Evolutionary conservation across 2,113 vertebrate species (phyloP).

Genomic region (Dipodomys spectabilis): DNA sequence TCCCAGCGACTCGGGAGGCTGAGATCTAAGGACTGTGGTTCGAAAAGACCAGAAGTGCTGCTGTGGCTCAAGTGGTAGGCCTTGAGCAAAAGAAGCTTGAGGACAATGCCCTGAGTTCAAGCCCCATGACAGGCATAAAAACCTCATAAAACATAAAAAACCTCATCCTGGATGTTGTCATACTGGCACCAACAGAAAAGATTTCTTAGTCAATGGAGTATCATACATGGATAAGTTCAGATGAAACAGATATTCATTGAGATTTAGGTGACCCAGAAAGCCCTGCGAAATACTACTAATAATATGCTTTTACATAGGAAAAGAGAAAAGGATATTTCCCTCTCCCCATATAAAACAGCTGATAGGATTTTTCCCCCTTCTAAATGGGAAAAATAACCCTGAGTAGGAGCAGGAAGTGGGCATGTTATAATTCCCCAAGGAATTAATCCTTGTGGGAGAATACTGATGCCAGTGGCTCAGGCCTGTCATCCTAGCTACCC

Average conservation of each 20-base stretch:
- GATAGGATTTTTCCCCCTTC: constrained; percentile 8
- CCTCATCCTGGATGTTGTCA: neutral
- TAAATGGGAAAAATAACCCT: constrained; percentile 36
- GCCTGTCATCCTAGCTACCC: too few species aligned
- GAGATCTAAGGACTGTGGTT: too few species aligned
- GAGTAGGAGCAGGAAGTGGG: neutral
- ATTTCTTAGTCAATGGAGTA: constrained; percentile 20
- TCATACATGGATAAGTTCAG: too few species aligned
- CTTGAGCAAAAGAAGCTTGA: too few species aligned
- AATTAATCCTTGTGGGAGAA: neutral
- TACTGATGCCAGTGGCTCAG: neutral
- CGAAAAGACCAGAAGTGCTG: too few species aligned
- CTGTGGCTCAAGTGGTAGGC: too few species aligned
- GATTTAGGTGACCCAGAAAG: constrained; percentile 63
- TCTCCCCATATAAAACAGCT: constrained; percentile 36
- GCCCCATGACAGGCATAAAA: too few species aligned
- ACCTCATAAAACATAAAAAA: neutral
- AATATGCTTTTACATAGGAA: neutral
- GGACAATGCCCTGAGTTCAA: too few species aligned
- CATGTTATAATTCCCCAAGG: constrained; percentile 31
- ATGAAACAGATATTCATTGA: neutral
- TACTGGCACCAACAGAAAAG: constrained; percentile 44
- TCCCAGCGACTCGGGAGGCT: too few species aligned
- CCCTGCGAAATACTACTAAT: neutral
- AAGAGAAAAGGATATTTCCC: neutral